A percentile compares a stretch with the other conserved stretches of the same genome.
These are phyloP conservation scores for Cottus gobio DNA, from an alignment of 2,113 vertebrate genomes.

Conservation along the genomic window DNA sequence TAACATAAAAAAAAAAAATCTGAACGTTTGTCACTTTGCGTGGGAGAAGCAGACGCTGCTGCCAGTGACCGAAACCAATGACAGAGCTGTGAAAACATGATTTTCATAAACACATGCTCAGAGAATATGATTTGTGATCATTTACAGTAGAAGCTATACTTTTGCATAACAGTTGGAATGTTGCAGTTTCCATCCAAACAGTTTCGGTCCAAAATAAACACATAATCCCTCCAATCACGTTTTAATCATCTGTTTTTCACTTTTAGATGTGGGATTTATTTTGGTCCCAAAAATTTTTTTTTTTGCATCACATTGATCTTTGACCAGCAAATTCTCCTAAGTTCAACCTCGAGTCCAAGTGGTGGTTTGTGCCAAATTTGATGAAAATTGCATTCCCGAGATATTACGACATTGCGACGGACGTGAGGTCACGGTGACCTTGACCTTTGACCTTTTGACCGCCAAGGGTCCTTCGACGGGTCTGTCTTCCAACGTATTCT, in stretches of 20 bases:
- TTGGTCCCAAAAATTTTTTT: too few species aligned
- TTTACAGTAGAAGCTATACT: background rate
- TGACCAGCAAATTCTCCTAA: background rate
- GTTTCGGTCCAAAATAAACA: too few species aligned
- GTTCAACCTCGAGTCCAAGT: too few species aligned
- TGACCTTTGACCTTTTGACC: too few species aligned
- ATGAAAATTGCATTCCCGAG: background rate
- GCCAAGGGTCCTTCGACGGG: background rate
- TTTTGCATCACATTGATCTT: too few species aligned
- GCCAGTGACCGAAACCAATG: background rate
- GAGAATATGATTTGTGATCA: background rate
- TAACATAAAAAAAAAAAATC: background rate
- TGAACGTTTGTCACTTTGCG: background rate
- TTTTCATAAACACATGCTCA: background rate
- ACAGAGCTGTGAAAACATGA: background rate
- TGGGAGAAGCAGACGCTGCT: background rate
- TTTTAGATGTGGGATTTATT: too few species aligned
- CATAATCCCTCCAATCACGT: too few species aligned
- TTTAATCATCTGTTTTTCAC: too few species aligned
- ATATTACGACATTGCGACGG: too few species aligned
- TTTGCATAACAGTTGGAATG: background rate
- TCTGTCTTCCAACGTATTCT: background rate
- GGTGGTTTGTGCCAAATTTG: background rate
- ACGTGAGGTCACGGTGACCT: too few species aligned
- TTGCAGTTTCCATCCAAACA: too few species aligned